Percentiles rank a stretch among this genome's conserved stretches.
These are phyloP conservation scores for Carcinoscorpius rotundicauda DNA, from an alignment of 1,140 invertebrate genomes.

Conservation along the genomic window DNA sequence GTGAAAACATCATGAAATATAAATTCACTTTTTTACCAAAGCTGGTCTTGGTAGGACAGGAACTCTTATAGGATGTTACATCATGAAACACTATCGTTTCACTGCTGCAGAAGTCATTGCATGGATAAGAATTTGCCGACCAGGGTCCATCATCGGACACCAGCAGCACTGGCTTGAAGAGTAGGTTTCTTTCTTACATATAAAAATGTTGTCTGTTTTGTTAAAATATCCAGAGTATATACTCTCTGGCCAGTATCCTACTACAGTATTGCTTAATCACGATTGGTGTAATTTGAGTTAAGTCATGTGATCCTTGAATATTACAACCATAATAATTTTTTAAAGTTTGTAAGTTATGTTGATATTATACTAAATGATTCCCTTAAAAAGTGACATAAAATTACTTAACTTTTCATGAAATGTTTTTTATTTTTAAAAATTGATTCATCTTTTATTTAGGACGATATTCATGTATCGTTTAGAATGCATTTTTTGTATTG, in stretches of 20 bases:
- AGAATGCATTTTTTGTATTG: no score
- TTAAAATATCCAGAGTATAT: not conserved
- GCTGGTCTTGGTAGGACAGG: conserved; percentile 94
- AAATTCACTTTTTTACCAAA: conserved; percentile 28
- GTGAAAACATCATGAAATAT: no score
- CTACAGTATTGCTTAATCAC: not conserved
- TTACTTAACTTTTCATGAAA: no score
- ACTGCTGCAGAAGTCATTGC: conserved; percentile 87
- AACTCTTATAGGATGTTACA: conserved; percentile 91
- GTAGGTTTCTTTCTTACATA: conserved; percentile 42
- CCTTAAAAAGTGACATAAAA: no score
- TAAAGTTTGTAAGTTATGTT: no score
- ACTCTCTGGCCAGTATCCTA: not conserved
- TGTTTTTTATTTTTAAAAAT: no score
- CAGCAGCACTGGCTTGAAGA: conserved; percentile 91
- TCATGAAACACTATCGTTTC: conserved; percentile 97
- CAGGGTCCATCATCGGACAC: conserved; percentile 95
- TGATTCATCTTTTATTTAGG: no score
- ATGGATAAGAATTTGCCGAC: conserved; percentile 94
- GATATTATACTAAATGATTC: no score
- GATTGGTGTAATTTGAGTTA: no score
- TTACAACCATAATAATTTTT: no score
- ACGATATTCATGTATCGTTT: no score
- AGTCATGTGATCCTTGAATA: no score
- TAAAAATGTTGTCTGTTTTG: not conserved